phyloP scores from a whole-genome alignment of 2,888 invertebrate genomes.

The Amiota minor region DNA sequence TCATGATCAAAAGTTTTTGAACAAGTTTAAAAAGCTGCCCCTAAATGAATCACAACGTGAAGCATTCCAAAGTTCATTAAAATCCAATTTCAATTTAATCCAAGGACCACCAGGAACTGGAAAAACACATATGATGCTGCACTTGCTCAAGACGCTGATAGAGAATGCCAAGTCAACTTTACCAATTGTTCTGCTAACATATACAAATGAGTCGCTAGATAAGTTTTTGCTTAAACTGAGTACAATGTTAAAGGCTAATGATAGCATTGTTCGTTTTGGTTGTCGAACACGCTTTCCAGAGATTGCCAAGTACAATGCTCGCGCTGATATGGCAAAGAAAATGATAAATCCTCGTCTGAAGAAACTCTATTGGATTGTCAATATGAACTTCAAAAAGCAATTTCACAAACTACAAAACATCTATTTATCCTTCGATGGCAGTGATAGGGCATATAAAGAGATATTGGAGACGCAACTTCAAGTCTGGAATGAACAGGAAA shows the following conservation, averaged over 20 bases:
- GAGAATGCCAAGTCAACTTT: conserved; percentile 75
- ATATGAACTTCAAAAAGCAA: conserved; percentile 57
- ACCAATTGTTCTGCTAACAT: conserved; percentile 83
- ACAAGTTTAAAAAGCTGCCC: conserved; percentile 43
- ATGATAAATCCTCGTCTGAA: conserved; percentile 56
- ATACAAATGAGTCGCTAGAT: conserved; percentile 89
- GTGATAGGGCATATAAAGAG: conserved; percentile 56
- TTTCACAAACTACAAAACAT: conserved; percentile 59
- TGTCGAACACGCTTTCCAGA: conserved; percentile 79
- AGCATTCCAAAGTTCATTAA: conserved; percentile 81
- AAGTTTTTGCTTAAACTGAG: conserved; percentile 85
- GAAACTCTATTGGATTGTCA: conserved; percentile 57
- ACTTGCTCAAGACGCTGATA: conserved; percentile 81
- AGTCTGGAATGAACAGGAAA: conserved; percentile 61
- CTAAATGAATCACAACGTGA: conserved; percentile 80
- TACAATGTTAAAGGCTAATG: conserved; percentile 71
- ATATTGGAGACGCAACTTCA: conserved; percentile 57
- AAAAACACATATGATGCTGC: conserved; percentile 85
- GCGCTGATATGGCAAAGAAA: conserved; percentile 45
- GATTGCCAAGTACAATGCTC: conserved; percentile 76
- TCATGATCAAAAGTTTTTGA: conserved; percentile 51
- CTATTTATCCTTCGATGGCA: conserved; percentile 60
- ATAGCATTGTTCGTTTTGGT: conserved; percentile 80
- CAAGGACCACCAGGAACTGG: conserved; percentile 93
- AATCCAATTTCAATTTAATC: conserved; percentile 82